A percentile compares a stretch with the other conserved stretches of the same genome.
These are phyloP conservation scores for Brachionus calyciflorus DNA, from an alignment of 1,140 invertebrate genomes.

Conservation along the genomic window DNA sequence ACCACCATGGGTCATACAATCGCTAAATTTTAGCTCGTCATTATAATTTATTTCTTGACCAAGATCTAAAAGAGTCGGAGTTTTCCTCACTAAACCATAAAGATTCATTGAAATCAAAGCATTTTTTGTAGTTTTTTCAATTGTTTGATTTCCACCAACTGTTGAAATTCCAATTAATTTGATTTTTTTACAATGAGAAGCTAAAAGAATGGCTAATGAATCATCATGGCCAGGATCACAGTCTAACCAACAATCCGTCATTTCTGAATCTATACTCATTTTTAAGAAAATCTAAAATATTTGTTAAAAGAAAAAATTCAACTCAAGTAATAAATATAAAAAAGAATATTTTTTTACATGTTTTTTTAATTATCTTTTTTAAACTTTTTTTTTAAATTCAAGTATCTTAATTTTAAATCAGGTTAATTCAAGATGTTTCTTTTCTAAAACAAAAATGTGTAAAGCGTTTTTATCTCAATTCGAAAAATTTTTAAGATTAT, in stretches of 20 bases:
- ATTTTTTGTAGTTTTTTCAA: constrained; percentile 44
- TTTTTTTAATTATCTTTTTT: no score
- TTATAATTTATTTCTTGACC: not conserved
- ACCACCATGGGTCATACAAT: constrained; percentile 15
- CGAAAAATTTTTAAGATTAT: no score
- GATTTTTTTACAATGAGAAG: constrained; percentile 9
- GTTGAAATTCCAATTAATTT: constrained; percentile 46
- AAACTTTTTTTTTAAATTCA: no score
- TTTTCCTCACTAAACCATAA: not conserved
- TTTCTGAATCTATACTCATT: not conserved
- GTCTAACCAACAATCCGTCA: constrained; percentile 43
- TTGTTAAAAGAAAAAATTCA: not conserved
- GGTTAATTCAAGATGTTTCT: no score
- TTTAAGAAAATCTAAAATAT: not conserved
- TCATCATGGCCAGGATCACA: constrained; percentile 47
- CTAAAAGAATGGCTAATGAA: constrained; percentile 35
- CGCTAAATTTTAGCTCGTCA: not conserved
- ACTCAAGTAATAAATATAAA: no score
- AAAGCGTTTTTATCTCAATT: no score
- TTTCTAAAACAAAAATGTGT: no score
- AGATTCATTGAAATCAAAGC: constrained; percentile 36
- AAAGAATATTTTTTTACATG: no score
- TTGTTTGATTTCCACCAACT: constrained; percentile 35
- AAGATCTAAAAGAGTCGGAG: not conserved
- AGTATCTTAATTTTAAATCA: no score